Evolutionary conservation across 2,888 invertebrate genomes (phyloP), one percentile per base, ranked within the genome.

Genomic region (Rhodophaea formosa): DNA sequence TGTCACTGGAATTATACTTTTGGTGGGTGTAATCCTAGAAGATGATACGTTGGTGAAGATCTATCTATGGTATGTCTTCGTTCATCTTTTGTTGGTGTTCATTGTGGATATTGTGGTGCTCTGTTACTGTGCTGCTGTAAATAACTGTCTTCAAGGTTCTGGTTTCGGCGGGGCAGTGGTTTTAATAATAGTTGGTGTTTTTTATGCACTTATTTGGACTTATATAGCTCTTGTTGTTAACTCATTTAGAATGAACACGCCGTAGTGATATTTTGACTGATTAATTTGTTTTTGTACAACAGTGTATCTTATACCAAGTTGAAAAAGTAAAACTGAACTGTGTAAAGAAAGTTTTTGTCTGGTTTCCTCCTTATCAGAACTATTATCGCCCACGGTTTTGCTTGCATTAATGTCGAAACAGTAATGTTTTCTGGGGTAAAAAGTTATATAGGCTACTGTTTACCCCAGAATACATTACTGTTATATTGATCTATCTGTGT

Each of bases 151-250:
- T 14, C 44, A 54, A 17, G 30, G 30, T 7, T 10, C 30, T 7
- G 54, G 54, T 1, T 8, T 44, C 29, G 54, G 53, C 0, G 43
- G 29, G 8, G 42, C 29, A 2, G 0, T 53, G 0, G 10, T 42
- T 30, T 29, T 23, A 5, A n/a, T 43, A 8, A 1, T 44, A 1
- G 12, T 16, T 1, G 0, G 16, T 12, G 7, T 45, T 16, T 54
- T 54, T 16, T 54, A 54, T 32, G 1, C 54, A 54, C 0, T 54
- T 10, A 16, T 54, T 8, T 54, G 54, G 54, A 1, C 8, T 0
- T 45, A 54, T 16, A 7, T 16, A 16, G 10, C 30, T 32, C 3
- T 32, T 16, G 1, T 44, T 30, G 54, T 54, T 16, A 54, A 54
- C 30, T 12, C 15, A 10, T 54, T 7, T 15, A 44, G 54, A 54